Evolutionary conservation across 2,113 vertebrate genomes (phyloP).

Genomic region (Rhinichthys klamathensis): DNA sequence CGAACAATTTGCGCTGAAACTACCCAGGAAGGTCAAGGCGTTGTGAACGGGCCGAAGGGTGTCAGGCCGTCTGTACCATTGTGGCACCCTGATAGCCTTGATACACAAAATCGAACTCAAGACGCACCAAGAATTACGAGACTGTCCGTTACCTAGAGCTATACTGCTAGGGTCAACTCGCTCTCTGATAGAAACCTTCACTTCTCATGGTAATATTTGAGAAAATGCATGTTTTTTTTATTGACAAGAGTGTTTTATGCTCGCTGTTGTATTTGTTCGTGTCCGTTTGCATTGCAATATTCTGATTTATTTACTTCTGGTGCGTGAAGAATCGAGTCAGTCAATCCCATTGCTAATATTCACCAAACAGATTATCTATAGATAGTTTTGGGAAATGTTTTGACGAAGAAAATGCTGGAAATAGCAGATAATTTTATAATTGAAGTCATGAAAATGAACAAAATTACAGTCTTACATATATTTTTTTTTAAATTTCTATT

Average conservation of each 20-base stretch:
- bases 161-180: background rate
- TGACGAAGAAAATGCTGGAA: background rate
- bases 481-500: no score
- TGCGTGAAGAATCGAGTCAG: background rate
- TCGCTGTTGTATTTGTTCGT: background rate
- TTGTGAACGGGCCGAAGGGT: conserved; percentile 8
- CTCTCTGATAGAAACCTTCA: background rate
- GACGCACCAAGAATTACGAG: background rate
- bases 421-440: no score
- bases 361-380: background rate
- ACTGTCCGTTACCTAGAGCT: background rate
- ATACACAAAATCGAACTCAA: conserved; percentile 18
- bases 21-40: conserved; percentile 31
- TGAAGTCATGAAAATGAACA: no score
- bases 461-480: no score
- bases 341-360: background rate
- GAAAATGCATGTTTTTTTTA: background rate
- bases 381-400: background rate
- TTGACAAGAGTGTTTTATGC: background rate
- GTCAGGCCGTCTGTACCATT: background rate
- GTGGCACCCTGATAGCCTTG: conserved; percentile 6
- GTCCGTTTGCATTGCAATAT: background rate
- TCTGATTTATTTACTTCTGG: background rate
- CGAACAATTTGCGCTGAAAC: conserved; percentile 4
- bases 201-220: conserved; percentile 27